These are phyloP conservation scores for Euschistus heros DNA, from an alignment of 1,140 invertebrate genomes.

Conservation along the genomic window DNA sequence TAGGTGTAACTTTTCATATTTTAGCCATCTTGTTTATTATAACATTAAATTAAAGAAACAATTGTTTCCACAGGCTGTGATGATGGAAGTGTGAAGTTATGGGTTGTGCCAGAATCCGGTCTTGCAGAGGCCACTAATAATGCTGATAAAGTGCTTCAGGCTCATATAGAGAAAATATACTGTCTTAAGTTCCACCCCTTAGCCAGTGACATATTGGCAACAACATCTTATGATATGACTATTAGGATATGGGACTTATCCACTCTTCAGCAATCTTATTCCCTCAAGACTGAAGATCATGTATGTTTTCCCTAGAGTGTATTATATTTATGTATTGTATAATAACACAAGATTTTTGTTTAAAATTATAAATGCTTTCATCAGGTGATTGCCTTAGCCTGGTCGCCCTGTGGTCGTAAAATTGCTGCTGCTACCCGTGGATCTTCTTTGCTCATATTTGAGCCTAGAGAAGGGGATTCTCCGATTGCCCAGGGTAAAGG, in stretches of 20 bases:
- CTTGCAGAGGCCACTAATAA: slow-evolving; percentile 59
- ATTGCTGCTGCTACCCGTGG: slow-evolving; percentile 83
- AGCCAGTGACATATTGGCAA: slow-evolving; percentile 70
- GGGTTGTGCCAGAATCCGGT: slow-evolving; percentile 62
- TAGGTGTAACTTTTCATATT: too few species aligned
- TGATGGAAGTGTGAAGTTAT: slow-evolving; percentile 75
- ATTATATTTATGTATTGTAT: slow-evolving; percentile 31
- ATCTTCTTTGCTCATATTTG: slow-evolving; percentile 69
- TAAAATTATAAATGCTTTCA: slow-evolving; percentile 10
- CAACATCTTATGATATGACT: slow-evolving; percentile 79
- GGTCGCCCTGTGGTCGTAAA: slow-evolving; percentile 78
- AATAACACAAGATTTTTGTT: too few species aligned
- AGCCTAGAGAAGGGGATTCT: slow-evolving; percentile 53
- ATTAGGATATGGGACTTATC: slow-evolving; percentile 73
- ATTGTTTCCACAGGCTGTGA: slow-evolving; percentile 52
- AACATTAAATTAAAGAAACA: too few species aligned
- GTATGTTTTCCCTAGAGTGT: not conserved
- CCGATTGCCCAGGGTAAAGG: slow-evolving; percentile 70
- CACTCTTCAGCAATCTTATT: slow-evolving; percentile 33
- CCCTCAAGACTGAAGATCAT: slow-evolving; percentile 23
- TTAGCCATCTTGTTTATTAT: too few species aligned
- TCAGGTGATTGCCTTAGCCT: slow-evolving; percentile 78
- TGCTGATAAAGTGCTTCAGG: slow-evolving; percentile 46
- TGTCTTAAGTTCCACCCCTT: slow-evolving; percentile 83
- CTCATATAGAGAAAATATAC: slow-evolving; percentile 84